Evolutionary conservation across 2,888 invertebrate species (phyloP).

Genomic region (Tetramorium bicarinatum): DNA sequence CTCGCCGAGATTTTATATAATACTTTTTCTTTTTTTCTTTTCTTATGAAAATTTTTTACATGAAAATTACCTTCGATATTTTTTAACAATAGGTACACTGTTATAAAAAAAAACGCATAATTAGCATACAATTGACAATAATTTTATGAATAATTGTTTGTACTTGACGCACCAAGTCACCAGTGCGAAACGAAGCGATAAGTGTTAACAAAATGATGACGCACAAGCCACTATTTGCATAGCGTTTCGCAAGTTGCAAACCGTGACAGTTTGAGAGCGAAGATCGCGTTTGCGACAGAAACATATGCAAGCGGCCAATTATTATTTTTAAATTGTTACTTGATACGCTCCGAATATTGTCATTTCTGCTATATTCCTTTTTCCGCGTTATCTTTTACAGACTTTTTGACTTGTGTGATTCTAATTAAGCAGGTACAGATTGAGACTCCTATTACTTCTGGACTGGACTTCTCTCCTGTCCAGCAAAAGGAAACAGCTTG

Average conservation of each 20-base stretch:
- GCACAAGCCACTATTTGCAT: constrained; percentile 18
- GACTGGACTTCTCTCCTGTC: background rate
- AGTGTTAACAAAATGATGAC: constrained; percentile 12
- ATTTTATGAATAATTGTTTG: background rate
- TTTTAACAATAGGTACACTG: background rate
- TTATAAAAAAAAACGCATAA: background rate
- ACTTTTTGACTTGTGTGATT: background rate
- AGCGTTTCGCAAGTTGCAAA: constrained; percentile 26
- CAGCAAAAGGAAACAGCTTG: background rate
- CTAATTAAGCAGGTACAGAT: background rate
- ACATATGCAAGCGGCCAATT: background rate
- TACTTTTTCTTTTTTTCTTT: background rate
- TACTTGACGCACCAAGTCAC: background rate
- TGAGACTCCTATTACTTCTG: background rate
- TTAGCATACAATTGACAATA: background rate
- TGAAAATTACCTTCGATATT: background rate
- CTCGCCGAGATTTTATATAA: background rate
- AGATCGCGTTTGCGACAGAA: background rate
- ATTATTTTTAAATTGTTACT: constrained; percentile 60
- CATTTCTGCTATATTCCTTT: background rate
- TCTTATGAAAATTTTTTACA: background rate
- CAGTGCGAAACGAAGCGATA: background rate
- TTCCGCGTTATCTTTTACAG: background rate
- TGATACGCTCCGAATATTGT: constrained; percentile 1
- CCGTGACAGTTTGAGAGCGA: background rate